phyloP scores from a whole-genome alignment of 2,888 invertebrate genomes.

The Pandemis heparana region DNA sequence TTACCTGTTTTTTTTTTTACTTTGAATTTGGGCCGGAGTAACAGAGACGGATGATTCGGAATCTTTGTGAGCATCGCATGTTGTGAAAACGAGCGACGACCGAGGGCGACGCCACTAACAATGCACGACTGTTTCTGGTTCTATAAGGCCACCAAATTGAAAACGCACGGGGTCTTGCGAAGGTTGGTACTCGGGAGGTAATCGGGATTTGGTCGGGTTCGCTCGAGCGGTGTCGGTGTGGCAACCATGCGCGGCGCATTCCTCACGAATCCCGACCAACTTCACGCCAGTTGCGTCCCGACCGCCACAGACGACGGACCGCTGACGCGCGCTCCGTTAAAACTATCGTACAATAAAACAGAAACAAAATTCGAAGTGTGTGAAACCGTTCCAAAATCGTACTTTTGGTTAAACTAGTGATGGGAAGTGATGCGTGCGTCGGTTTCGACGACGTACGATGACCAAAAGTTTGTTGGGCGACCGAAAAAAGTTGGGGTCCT shows the following conservation, averaged over 20 bases:
- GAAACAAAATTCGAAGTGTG: slow-evolving; percentile 76
- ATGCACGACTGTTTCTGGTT: slow-evolving; percentile 83
- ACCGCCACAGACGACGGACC: slow-evolving; percentile 68
- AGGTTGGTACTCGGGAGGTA: slow-evolving; percentile 64
- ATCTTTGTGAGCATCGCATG: slow-evolving; percentile 64
- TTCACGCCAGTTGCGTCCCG: slow-evolving; percentile 81
- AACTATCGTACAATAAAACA: slow-evolving; percentile 79
- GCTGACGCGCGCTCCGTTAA: slow-evolving; percentile 63
- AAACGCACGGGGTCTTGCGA: slow-evolving; percentile 64
- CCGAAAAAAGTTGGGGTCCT: slow-evolving; percentile 79
- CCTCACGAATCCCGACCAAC: slow-evolving; percentile 80
- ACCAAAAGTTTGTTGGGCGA: slow-evolving; percentile 75
- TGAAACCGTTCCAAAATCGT: slow-evolving; percentile 61
- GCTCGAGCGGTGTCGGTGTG: slow-evolving; percentile 78
- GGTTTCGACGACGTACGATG: slow-evolving; percentile 70
- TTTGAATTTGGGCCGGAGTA: slow-evolving; percentile 63
- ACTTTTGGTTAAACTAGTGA: slow-evolving; percentile 56
- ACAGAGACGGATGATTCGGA: slow-evolving; percentile 72
- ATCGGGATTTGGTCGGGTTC: slow-evolving; percentile 70
- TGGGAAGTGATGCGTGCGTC: slow-evolving; percentile 65
- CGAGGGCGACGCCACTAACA: slow-evolving; percentile 81
- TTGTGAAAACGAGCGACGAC: slow-evolving; percentile 73
- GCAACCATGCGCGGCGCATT: slow-evolving; percentile 85
- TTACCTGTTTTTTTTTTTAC: slow-evolving; percentile 78
- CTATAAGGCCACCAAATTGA: slow-evolving; percentile 69